phyloP scores from a whole-genome alignment of 2,888 invertebrate species.

The Mythimna vitellina region DNA sequence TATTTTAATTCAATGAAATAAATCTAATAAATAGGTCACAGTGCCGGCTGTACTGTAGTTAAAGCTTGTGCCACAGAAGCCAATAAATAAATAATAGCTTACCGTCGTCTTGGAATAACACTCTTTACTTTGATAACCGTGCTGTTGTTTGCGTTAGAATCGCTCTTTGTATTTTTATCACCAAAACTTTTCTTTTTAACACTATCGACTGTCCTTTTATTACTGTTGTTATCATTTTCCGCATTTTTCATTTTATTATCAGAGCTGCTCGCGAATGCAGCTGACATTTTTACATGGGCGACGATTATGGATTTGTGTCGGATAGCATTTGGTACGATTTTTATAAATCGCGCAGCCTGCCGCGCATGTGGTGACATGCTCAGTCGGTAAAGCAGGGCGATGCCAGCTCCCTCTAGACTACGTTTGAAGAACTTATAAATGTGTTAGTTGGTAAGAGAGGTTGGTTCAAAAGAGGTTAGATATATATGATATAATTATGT shows the following conservation, averaged over 20 bases:
- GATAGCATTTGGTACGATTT: constrained; percentile 86
- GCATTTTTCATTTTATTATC: constrained; percentile 75
- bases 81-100: constrained; percentile 70
- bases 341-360: constrained; percentile 89
- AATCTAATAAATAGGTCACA: constrained; percentile 13
- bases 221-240: constrained; percentile 64
- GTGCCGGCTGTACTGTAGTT: constrained; percentile 10
- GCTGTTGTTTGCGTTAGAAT: constrained; percentile 67
- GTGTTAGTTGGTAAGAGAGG: neutral
- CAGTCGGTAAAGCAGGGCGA: constrained; percentile 76
- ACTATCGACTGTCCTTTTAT: constrained; percentile 68
- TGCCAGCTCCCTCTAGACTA: constrained; percentile 40
- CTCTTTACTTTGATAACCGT: constrained; percentile 88
- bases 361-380: constrained; percentile 84
- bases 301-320: constrained; percentile 88
- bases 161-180: constrained; percentile 79
- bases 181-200: constrained; percentile 75
- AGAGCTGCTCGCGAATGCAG: constrained; percentile 72
- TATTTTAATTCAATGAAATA: constrained; percentile 6
- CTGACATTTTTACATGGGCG: constrained; percentile 85
- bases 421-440: neutral
- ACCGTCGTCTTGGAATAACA: constrained; percentile 87
- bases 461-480: neutral
- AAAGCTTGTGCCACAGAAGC: constrained; percentile 33
- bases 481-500: neutral